phyloP scores from a whole-genome alignment of 64 coral and sea anemone species.

The Astreopora myriophthalma region DNA sequence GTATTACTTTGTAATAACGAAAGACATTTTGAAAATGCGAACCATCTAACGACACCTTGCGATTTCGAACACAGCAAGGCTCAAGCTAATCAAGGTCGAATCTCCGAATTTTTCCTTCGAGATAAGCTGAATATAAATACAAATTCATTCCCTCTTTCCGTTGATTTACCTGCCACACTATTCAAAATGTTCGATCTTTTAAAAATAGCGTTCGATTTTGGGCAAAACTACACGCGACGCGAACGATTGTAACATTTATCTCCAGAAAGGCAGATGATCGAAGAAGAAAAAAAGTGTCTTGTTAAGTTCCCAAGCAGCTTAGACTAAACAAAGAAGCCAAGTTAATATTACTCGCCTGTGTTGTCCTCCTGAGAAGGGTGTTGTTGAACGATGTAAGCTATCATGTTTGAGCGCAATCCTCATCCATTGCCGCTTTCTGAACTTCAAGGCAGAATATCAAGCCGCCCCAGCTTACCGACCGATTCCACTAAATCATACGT shows the following conservation, averaged over 20 bases:
- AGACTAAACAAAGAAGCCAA: conserved; percentile 6
- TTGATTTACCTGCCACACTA: background rate
- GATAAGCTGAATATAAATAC: conserved; percentile 10
- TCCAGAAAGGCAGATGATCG: background rate
- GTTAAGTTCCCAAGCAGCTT: background rate
- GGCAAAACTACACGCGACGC: background rate
- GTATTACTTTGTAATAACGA: background rate
- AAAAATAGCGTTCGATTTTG: background rate
- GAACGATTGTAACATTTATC: background rate
- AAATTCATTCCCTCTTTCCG: background rate
- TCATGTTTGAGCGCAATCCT: background rate
- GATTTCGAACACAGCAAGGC: background rate
- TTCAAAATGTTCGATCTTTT: background rate
- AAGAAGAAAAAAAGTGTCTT: background rate
- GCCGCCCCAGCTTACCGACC: background rate
- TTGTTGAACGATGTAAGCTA: conserved; percentile 25
- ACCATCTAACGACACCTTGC: background rate
- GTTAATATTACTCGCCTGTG: conserved; percentile 42
- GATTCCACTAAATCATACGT: background rate
- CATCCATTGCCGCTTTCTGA: background rate
- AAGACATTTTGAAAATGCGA: background rate
- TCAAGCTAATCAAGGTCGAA: background rate
- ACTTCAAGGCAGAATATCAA: background rate
- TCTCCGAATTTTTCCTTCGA: background rate
- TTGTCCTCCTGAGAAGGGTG: conserved; percentile 26